Conservation (phyloP, 2,113 vertebrate species). For the Spheniscus mendiculus region DNA sequence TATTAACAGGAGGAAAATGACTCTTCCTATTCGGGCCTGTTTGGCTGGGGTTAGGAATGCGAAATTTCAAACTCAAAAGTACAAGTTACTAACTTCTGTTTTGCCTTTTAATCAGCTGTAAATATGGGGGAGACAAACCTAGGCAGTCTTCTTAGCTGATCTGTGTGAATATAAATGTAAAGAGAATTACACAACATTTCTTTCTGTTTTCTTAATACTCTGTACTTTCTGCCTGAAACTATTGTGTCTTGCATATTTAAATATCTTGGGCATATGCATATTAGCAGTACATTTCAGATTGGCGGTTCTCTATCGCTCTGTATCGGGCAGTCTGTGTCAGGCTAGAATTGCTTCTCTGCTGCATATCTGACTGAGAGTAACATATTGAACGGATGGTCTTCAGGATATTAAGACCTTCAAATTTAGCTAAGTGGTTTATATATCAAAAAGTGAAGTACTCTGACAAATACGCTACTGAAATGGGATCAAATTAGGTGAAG, state of each 20-base stretch:
- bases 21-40: background rate
- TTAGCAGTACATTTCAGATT: background rate
- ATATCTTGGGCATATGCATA: no score
- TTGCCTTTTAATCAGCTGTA: background rate
- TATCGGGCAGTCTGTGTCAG: background rate
- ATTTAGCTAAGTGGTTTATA: constrained; percentile 17
- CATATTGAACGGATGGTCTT: background rate
- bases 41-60: background rate
- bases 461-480: background rate
- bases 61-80: background rate
- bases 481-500: constrained; percentile 26
- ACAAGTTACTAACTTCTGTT: background rate
- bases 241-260: background rate
- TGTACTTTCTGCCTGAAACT: background rate
- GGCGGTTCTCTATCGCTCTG: background rate
- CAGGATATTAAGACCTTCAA: background rate
- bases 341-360: background rate
- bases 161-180: background rate
- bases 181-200: background rate
- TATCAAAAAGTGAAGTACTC: background rate
- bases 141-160: background rate
- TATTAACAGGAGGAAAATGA: background rate
- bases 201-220: background rate
- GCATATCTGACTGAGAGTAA: background rate
- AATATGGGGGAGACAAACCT: background rate